phyloP scores from a whole-genome alignment of 2,113 vertebrate genomes.

The Sterrhoptilus dennistouni region DNA sequence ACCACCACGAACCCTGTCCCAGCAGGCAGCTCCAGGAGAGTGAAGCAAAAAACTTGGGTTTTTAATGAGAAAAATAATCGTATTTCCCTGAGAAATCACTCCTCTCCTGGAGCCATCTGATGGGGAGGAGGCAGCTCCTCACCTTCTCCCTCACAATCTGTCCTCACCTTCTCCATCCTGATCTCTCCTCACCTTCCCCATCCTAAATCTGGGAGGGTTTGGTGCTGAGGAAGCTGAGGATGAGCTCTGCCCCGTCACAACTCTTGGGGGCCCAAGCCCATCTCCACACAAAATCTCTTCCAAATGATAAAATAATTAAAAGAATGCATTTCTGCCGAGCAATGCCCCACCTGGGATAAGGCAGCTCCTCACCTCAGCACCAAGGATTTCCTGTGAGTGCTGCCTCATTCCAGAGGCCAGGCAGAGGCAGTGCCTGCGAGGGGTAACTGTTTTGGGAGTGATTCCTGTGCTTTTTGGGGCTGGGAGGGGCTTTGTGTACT shows the following conservation, averaged over 20 bases:
- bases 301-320: neutral
- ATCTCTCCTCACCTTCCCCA: neutral
- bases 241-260: neutral
- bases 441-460: neutral
- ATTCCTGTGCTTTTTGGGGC: neutral
- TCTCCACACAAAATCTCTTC: neutral
- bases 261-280: fast-evolving
- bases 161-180: neutral
- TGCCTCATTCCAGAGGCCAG: neutral
- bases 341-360: fast-evolving
- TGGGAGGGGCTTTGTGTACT: too few relatives aligned
- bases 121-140: fast-evolving
- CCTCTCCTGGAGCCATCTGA: neutral
- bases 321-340: fast-evolving
- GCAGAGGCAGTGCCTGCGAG: neutral
- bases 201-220: neutral
- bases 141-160: neutral
- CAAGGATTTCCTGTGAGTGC: neutral
- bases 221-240: neutral
- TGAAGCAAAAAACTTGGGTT: neutral
- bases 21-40: neutral
- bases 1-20: too few relatives aligned
- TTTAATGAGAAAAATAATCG: neutral
- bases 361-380: neutral
- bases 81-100: neutral